Conservation (phyloP, 2,797 vertebrate species). For the Natrix natrix region DNA sequence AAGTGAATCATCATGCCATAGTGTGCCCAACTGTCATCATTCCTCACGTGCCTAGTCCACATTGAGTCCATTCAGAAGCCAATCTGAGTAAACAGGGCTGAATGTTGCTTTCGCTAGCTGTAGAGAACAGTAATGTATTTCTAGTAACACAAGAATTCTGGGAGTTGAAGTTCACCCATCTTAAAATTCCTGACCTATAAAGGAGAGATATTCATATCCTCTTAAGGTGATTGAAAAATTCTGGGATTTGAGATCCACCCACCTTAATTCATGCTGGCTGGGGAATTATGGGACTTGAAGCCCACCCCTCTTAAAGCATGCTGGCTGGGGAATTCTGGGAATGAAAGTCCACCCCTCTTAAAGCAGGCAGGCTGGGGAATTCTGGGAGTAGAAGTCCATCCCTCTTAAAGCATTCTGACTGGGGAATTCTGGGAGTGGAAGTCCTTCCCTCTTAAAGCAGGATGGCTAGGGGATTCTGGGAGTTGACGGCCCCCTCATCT, state of each 20-base stretch:
- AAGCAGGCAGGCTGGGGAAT: neutral
- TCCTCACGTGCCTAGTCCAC: neutral
- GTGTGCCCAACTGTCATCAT: neutral
- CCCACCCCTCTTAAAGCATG: neutral
- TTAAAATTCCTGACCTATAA: too few relatives aligned
- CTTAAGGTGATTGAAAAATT: too few relatives aligned
- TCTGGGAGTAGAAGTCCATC: too few relatives aligned
- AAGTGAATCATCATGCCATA: neutral
- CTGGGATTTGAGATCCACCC: too few relatives aligned
- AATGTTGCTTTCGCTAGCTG: neutral
- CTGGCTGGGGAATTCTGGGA: neutral
- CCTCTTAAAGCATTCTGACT: neutral
- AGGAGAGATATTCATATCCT: too few relatives aligned
- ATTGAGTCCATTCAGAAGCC: neutral
- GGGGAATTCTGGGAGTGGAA: neutral
- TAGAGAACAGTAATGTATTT: neutral
- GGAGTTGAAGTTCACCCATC: too few relatives aligned
- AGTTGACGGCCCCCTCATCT: fast-evolving
- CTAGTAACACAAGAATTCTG: neutral
- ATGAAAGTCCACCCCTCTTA: neutral
- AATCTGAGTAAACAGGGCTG: neutral
- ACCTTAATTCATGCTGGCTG: too few relatives aligned
- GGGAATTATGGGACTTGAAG: too few relatives aligned
- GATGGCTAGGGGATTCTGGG: neutral
- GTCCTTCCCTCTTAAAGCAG: neutral